Evolutionary conservation across 2,888 invertebrate genomes (phyloP).

Genomic region (Netelia inedita): DNA sequence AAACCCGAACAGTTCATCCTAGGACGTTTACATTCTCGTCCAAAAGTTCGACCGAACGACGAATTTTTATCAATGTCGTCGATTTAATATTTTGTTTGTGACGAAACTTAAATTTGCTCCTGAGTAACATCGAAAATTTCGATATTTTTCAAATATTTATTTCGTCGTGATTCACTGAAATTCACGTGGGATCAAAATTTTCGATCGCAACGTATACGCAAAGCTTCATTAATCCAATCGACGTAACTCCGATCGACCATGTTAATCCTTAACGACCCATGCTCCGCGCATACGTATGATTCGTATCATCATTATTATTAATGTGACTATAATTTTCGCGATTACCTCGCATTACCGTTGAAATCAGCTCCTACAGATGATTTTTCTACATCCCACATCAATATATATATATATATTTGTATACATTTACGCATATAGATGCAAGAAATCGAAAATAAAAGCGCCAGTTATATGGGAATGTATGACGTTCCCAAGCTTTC

Average conservation of each 20-base stretch:
- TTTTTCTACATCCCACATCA: too few relatives aligned
- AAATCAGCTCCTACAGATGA: too few relatives aligned
- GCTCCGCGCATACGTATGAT: constrained; percentile 38
- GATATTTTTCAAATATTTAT: too few relatives aligned
- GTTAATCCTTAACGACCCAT: constrained; percentile 52
- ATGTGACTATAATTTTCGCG: constrained; percentile 41
- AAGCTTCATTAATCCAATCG: constrained; percentile 42
- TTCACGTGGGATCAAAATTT: too few relatives aligned
- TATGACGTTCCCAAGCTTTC: constrained; percentile 57
- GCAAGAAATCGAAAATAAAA: constrained; percentile 20
- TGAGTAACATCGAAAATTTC: too few relatives aligned
- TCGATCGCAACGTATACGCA: too few relatives aligned
- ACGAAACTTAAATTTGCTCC: too few relatives aligned
- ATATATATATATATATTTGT: too few relatives aligned
- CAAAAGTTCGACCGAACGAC: too few relatives aligned
- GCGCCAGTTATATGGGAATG: constrained; percentile 16
- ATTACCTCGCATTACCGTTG: background rate
- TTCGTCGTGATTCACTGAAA: too few relatives aligned
- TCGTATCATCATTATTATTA: constrained; percentile 48
- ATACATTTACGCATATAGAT: background rate
- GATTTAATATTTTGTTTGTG: too few relatives aligned
- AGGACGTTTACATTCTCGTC: constrained; percentile 26
- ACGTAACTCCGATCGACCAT: constrained; percentile 56
- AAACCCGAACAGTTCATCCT: constrained; percentile 9
- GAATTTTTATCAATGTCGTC: too few relatives aligned